These are phyloP conservation scores for Tetragonisca angustula DNA, from an alignment of 2,888 invertebrate species.

Conservation along the genomic window DNA sequence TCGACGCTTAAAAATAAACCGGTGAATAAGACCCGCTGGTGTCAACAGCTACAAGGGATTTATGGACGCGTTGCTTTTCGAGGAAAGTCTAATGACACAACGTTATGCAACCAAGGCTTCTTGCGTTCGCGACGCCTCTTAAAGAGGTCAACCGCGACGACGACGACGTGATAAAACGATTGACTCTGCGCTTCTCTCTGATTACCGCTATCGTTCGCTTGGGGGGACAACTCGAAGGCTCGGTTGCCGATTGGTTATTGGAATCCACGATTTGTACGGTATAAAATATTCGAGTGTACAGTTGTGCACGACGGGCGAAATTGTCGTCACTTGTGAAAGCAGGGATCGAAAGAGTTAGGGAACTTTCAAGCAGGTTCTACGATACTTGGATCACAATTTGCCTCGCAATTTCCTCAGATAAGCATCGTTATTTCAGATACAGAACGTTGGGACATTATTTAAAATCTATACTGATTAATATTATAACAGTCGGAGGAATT, in stretches of 20 bases:
- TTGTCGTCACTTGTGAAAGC: too few relatives aligned
- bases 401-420: too few relatives aligned
- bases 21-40: slow-evolving; percentile 68
- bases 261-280: too few relatives aligned
- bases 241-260: background rate
- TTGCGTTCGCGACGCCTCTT: slow-evolving; percentile 7
- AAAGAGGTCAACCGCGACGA: slow-evolving; percentile 28
- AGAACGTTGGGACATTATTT: too few relatives aligned
- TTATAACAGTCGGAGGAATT: too few relatives aligned
- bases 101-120: slow-evolving; percentile 54
- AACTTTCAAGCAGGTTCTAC: too few relatives aligned
- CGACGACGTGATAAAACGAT: slow-evolving; percentile 16
- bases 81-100: slow-evolving; percentile 65
- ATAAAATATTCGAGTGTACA: too few relatives aligned
- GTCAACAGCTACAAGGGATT: slow-evolving; percentile 69
- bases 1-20: slow-evolving; percentile 70
- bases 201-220: background rate
- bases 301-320: too few relatives aligned
- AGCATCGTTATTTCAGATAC: too few relatives aligned
- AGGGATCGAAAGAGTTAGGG: too few relatives aligned
- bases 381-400: too few relatives aligned
- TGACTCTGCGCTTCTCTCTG: background rate
- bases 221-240: background rate
- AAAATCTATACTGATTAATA: too few relatives aligned
- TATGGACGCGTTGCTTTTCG: slow-evolving; percentile 59